Evolutionary conservation across 2,888 invertebrate species (phyloP), one percentile per base, ranked within the genome.

Genomic region (Trichacis sp.): DNA sequence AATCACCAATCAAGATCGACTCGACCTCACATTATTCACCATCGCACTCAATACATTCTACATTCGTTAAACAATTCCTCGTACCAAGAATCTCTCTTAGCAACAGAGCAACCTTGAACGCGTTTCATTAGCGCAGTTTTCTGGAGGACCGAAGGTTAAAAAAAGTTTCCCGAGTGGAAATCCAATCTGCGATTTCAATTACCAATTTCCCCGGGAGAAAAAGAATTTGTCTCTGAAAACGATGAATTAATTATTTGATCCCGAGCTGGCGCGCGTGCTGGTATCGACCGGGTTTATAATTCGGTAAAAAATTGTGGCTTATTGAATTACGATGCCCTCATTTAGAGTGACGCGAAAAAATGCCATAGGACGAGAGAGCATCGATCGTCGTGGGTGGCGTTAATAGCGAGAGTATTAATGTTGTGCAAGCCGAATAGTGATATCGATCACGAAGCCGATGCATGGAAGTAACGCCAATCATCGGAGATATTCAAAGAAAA

Each of bases 341-440:
- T 42, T 42, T 19, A 43, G 18, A 46, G 46, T 20, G 46, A 46
- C 46, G 29, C 3, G 46, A 14, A 46, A 46, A 46, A 46, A 46
- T 24, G 46, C 11, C 3, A 11, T 17, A 14, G n/a, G n/a, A 42
- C 18, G 42, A 33, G 11, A n/a, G 33, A 9, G 33, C 14, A 40
- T 40, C 40, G 45, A 45, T 20, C 18, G 19, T 5, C 40, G 9
- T 9, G 18, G 43, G 19, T 12, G 46, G 2, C n/a, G 19, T 19
- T 43, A 43, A 43, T 43, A 19, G 43, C 43, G 19, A 8, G 43
- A 24, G 5, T 46, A 46, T 46, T 46, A 46, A 46, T 46, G 11
- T 46, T n/a, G 5, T 18, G 20, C 20, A 19, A 19, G 5, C 45
- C 29, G 11, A 19, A 17, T 19, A 19, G 43, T 18, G 46, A 24